These are phyloP conservation scores for Nothoprocta perdicaria DNA, from an alignment of 2,113 vertebrate genomes.

Conservation along the genomic window DNA sequence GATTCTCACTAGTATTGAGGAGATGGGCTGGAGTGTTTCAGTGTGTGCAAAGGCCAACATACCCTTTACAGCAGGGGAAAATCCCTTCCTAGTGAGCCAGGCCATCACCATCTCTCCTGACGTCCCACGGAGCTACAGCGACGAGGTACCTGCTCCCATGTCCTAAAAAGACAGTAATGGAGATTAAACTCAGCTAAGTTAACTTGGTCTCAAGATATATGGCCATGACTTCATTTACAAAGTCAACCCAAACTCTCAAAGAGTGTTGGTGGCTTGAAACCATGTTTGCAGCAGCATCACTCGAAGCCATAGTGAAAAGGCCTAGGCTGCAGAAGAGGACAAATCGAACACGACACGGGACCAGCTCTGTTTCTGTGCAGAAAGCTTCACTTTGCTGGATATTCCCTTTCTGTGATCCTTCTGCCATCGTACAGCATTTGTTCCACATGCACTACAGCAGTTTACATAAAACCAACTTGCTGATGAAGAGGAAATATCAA, in stretches of 20 bases:
- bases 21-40: not conserved
- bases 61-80: not conserved
- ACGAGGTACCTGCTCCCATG: fast-evolving
- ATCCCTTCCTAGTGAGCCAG: not conserved
- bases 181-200: not conserved
- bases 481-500: not conserved
- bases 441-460: not conserved
- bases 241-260: not conserved
- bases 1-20: fast-evolving
- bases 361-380: not conserved
- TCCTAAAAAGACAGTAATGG: not conserved
- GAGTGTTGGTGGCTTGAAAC: not conserved
- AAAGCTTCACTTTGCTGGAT: not conserved
- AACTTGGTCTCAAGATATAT: not conserved
- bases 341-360: not conserved
- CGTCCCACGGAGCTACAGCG: fast-evolving
- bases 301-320: not conserved
- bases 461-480: not conserved
- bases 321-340: not conserved
- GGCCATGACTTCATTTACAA: not conserved
- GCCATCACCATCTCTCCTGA: not conserved
- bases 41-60: not conserved
- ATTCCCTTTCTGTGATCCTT: not conserved
- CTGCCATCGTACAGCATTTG: not conserved
- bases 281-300: not conserved